Evolutionary conservation across 2,113 vertebrate genomes (phyloP), one percentile per base, ranked within the genome.

Genomic region (Chlorocebus sabaeus): DNA sequence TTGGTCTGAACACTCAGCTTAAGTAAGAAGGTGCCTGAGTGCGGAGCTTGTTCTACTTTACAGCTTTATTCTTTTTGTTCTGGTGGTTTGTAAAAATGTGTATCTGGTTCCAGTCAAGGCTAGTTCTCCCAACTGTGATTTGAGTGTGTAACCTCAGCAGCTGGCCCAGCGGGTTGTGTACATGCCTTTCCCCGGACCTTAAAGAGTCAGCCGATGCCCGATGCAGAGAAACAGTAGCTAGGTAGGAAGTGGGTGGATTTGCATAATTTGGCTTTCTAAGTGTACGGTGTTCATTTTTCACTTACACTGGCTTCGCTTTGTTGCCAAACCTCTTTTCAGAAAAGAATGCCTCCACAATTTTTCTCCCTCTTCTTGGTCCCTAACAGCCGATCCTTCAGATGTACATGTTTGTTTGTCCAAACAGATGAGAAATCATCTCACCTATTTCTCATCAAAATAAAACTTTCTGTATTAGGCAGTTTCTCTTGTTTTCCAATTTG

Each of bases 21-120:
- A 23, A 30, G 27, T 32, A 68, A 81, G 50, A 23, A 32, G 10
- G 8, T 1, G 0, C 22, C n/a, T 13, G 40, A 59, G 40, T 55
- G 2, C 1, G 18, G 55, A 64, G 59, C 38, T 20, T 17, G 9
- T 25, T 40, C 50, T 52, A 2, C 12, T 68, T 94, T 94, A 86
- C 59, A 83, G 91, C 98, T 97, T 98, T 96, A 95, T 96, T 98
- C 95, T 40, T 25, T 95, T 85, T 83, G 73, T 96, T 57, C 32
- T 43, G n/a, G 57, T 64, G 23, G 10, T 23, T 68, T 97, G 95
- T 90, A 40, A 97, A 97, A 81, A 79, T 48, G 16, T n/a, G 9
- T 93, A 23, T 89, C 72, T 8, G 1, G 25, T 32, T 96, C 93
- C 55, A 89, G 30, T 95, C 95, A 90, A 83, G 85, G 81, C 95